Evolutionary conservation across 1,140 invertebrate species (phyloP).

Genomic region (Lepidurus arcticus): DNA sequence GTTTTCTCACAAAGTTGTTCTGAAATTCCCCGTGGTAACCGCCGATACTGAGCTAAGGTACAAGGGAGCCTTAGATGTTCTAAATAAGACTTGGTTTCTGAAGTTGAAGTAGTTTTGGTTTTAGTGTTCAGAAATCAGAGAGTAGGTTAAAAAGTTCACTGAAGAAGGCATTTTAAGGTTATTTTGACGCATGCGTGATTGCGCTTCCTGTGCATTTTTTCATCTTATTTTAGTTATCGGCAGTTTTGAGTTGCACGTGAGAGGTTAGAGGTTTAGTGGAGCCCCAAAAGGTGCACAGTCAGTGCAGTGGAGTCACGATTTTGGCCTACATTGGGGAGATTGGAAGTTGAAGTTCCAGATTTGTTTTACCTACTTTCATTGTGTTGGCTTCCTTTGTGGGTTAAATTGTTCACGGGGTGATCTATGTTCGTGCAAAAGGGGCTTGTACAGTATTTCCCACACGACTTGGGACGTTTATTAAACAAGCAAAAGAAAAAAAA

Average conservation of each 20-base stretch:
- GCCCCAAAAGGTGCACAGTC: neutral
- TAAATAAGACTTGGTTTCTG: too few relatives aligned
- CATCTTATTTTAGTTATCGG: neutral
- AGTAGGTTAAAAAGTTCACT: too few relatives aligned
- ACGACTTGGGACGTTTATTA: too few relatives aligned
- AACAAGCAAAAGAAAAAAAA: too few relatives aligned
- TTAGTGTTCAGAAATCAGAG: too few relatives aligned
- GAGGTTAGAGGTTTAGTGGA: neutral
- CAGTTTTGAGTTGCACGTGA: neutral
- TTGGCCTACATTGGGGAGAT: neutral
- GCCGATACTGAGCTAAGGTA: too few relatives aligned
- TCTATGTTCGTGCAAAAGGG: neutral
- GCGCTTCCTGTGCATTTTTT: neutral
- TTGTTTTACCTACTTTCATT: constrained; percentile 5
- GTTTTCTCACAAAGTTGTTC: too few relatives aligned
- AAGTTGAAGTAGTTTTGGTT: too few relatives aligned
- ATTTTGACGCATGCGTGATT: too few relatives aligned
- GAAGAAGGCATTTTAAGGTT: too few relatives aligned
- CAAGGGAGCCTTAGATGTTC: too few relatives aligned
- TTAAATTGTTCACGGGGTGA: neutral
- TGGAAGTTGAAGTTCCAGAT: neutral
- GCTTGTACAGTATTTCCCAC: neutral
- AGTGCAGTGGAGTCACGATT: neutral
- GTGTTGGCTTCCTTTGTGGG: neutral
- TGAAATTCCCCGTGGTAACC: too few relatives aligned